A percentile compares a stretch with the other conserved stretches of the same genome.
Conservation (phyloP, 2,797 vertebrate genomes). For the Alouatta caraya region DNA sequence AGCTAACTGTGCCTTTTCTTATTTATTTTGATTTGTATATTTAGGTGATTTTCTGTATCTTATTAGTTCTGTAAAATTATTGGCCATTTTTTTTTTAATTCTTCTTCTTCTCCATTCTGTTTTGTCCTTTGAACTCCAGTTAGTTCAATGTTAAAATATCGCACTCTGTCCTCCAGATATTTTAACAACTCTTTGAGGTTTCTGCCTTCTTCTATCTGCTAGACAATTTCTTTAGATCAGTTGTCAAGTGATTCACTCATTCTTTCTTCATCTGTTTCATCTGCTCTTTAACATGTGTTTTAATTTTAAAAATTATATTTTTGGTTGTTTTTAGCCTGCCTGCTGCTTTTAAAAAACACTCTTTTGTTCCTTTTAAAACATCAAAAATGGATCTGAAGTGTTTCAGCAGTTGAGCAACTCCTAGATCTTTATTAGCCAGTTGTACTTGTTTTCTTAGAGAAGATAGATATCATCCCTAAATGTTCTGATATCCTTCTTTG, state of each 20-base stretch:
- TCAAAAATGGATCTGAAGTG: background rate
- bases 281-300: background rate
- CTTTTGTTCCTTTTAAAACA: background rate
- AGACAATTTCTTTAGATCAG: background rate
- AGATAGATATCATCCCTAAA: background rate
- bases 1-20: background rate
- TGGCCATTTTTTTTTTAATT: background rate
- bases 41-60: background rate
- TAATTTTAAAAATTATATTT: background rate
- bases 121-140: background rate
- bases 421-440: background rate
- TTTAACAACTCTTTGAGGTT: background rate
- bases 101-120: background rate
- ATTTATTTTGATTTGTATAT: background rate
- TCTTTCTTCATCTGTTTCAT: background rate
- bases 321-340: background rate
- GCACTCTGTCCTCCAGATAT: background rate
- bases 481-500: background rate
- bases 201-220: background rate
- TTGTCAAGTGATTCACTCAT: background rate
- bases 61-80: background rate
- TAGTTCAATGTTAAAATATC: background rate
- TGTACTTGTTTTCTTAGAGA: background rate
- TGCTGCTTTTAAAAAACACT: background rate
- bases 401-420: background rate